A percentile compares a stretch with the other conserved stretches of the same genome.
These are phyloP conservation scores for Ctenoplectra terminalis DNA, from an alignment of 1,140 invertebrate species.

Conservation along the genomic window DNA sequence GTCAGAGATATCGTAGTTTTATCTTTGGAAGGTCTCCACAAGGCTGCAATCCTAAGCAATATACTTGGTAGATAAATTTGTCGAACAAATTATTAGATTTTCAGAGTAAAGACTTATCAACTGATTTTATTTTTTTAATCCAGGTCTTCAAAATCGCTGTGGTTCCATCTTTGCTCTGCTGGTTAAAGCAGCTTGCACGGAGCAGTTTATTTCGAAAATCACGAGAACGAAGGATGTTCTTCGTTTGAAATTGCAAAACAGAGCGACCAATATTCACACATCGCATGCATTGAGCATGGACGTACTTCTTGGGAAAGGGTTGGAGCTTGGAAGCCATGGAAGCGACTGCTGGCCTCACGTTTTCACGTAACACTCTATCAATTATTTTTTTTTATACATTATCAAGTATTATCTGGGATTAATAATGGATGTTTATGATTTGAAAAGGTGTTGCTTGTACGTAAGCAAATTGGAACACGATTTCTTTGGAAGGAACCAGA, in stretches of 20 bases:
- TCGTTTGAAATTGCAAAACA: constrained; percentile 80
- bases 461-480: constrained; percentile 94
- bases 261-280: constrained; percentile 89
- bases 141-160: constrained; percentile 92
- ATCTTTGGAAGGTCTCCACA: constrained; percentile 93
- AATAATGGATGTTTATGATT: not conserved
- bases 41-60: constrained; percentile 89
- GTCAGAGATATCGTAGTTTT: constrained; percentile 90
- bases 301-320: constrained; percentile 90
- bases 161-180: constrained; percentile 91
- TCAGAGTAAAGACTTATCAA: not conserved
- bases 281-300: constrained; percentile 96
- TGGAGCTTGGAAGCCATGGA: constrained; percentile 95
- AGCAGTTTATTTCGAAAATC: constrained; percentile 83
- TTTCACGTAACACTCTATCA: constrained; percentile 86
- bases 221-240: constrained; percentile 81
- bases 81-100: not conserved
- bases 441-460: constrained; percentile 89
- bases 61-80: constrained; percentile 82
- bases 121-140: not conserved
- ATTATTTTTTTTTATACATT: not conserved
- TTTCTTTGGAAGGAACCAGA: constrained; percentile 89
- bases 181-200: constrained; percentile 89
- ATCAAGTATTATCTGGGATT: not conserved
- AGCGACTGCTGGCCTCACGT: constrained; percentile 97